A percentile compares a stretch with the other conserved stretches of the same genome.
phyloP scores from a whole-genome alignment of 2,888 invertebrate species.

The Calephelis perditalis region DNA sequence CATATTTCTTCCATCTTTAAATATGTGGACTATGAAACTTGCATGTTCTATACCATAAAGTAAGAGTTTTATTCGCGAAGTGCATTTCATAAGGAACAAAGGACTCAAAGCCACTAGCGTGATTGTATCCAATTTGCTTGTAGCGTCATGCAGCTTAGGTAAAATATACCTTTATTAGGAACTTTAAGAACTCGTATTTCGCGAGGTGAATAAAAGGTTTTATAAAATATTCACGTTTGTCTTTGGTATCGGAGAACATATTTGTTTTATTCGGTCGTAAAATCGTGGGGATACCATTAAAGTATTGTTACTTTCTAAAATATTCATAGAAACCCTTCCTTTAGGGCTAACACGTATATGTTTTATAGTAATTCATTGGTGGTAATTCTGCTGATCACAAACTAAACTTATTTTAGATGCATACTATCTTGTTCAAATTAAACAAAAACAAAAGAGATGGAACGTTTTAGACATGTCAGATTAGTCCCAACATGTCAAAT shows the following conservation, averaged over 20 bases:
- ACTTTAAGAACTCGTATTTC: constrained; percentile 47
- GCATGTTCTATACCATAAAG: constrained; percentile 35
- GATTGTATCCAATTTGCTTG: constrained; percentile 62
- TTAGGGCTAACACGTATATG: too few relatives aligned
- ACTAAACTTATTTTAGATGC: too few relatives aligned
- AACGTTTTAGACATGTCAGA: too few relatives aligned
- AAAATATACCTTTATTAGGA: constrained; percentile 41
- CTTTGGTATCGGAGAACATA: neutral
- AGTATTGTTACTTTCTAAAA: too few relatives aligned
- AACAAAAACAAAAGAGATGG: too few relatives aligned
- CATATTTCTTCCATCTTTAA: constrained; percentile 41
- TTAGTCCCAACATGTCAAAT: too few relatives aligned
- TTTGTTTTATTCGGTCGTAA: neutral
- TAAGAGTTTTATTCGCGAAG: constrained; percentile 33
- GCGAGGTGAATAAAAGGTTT: constrained; percentile 26
- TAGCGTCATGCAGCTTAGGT: constrained; percentile 52
- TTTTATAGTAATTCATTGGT: too few relatives aligned
- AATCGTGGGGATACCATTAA: neutral
- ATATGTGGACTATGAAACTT: constrained; percentile 23
- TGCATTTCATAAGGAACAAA: constrained; percentile 50
- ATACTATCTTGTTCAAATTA: too few relatives aligned
- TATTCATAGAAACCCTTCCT: too few relatives aligned
- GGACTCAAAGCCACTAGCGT: constrained; percentile 59
- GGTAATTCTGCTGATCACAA: too few relatives aligned
- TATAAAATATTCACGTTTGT: constrained; percentile 28